Conservation (phyloP, 2,888 invertebrate species). For the Drosophila phalerata region DNA sequence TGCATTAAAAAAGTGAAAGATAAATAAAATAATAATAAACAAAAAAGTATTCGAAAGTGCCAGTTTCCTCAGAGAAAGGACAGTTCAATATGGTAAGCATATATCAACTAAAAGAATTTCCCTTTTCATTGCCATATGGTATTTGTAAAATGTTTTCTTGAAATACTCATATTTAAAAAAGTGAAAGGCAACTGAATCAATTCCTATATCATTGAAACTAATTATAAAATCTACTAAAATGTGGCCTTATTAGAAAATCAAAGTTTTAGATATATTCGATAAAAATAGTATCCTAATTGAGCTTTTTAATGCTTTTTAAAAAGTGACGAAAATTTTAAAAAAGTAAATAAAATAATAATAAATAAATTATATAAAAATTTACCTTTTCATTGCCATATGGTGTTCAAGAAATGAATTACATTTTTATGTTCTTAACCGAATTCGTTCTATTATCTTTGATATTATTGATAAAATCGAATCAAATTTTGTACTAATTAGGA, state of each 20-base stretch:
- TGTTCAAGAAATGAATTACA: no score
- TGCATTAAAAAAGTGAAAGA: constrained; percentile 72
- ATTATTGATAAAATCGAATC: not conserved
- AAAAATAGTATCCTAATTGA: no score
- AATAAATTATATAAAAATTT: no score
- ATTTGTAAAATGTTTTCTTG: not conserved
- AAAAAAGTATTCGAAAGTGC: constrained; percentile 28
- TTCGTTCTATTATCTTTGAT: no score
- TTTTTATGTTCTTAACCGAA: no score
- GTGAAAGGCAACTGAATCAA: not conserved
- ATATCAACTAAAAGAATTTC: not conserved
- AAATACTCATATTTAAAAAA: not conserved
- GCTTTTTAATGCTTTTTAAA: no score
- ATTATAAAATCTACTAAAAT: not conserved
- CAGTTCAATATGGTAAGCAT: constrained; percentile 40
- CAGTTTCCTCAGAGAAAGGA: constrained; percentile 23
- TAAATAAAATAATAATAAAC: constrained; percentile 9
- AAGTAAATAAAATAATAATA: no score
- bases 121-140: no score
- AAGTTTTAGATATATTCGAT: no score
- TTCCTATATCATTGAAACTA: not conserved
- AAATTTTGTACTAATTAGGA: not conserved
- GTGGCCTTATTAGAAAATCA: no score
- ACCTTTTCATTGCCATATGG: no score
- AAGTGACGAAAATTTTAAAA: no score